Evolutionary conservation across 2,797 vertebrate genomes (phyloP).

Genomic region (Buphagus erythrorhynchus): DNA sequence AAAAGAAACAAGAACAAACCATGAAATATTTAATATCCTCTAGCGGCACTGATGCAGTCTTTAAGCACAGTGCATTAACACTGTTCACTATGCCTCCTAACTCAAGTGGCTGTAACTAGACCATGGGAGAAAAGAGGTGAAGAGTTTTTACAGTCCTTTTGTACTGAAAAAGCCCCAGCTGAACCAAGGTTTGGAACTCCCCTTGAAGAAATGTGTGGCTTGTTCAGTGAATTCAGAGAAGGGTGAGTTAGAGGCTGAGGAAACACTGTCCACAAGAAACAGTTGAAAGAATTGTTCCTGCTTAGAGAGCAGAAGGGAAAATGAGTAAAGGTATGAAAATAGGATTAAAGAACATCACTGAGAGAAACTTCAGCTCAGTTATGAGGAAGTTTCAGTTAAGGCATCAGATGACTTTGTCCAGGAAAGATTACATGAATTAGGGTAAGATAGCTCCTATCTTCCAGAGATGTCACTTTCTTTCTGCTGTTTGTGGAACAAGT

Average conservation of each 20-base stretch:
- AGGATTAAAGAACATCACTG: not conserved
- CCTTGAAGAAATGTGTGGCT: not conserved
- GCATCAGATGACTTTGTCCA: not conserved
- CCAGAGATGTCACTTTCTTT: not conserved
- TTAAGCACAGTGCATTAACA: not conserved
- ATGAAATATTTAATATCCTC: slow-evolving; percentile 27
- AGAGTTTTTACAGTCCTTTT: not conserved
- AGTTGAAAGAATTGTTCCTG: not conserved
- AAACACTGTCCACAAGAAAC: not conserved
- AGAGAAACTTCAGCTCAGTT: too few species aligned
- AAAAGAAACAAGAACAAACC: slow-evolving; percentile 8
- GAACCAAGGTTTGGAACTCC: not conserved
- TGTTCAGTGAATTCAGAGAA: not conserved
- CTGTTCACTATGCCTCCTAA: not conserved
- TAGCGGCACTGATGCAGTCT: not conserved
- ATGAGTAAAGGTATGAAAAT: not conserved
- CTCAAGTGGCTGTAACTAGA: not conserved
- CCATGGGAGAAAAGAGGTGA: not conserved
- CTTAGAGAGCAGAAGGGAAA: not conserved
- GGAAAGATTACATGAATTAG: not conserved
- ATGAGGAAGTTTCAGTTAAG: not conserved
- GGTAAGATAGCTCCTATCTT: not conserved
- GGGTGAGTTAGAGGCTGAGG: not conserved
- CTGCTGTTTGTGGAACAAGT: not conserved
- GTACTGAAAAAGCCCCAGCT: not conserved